A percentile compares a stretch with the other conserved stretches of the same genome.
phyloP scores from a whole-genome alignment of 1,140 invertebrate genomes.

The Thalassaphorura encarpata region DNA sequence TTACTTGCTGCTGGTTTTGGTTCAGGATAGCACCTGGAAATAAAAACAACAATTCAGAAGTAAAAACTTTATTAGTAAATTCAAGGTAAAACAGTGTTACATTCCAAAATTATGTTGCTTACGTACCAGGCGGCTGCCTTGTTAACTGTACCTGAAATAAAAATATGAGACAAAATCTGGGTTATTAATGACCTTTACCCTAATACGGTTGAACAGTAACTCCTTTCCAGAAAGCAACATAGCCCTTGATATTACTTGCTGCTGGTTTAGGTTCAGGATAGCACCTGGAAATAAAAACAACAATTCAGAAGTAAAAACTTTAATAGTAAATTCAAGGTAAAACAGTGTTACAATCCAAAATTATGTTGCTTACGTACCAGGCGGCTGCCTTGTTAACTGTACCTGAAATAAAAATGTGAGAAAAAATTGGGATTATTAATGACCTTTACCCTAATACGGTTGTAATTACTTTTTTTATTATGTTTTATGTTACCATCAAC shows the following conservation, averaged over 20 bases:
- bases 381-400: slow-evolving; percentile 4
- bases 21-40: slow-evolving; percentile 2
- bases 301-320: too few relatives aligned
- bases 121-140: slow-evolving; percentile 9
- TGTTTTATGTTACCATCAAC: slow-evolving; percentile 10
- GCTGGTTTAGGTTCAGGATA: slow-evolving; percentile 11
- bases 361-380: slow-evolving; percentile 2
- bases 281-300: slow-evolving; percentile 1
- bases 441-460: too few relatives aligned
- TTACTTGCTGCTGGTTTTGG: slow-evolving; percentile 16
- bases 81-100: too few relatives aligned
- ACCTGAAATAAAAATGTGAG: not conserved
- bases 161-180: too few relatives aligned
- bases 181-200: too few relatives aligned
- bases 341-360: too few relatives aligned
- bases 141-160: slow-evolving; percentile 2
- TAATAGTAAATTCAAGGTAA: too few relatives aligned
- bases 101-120: not conserved
- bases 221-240: slow-evolving; percentile 22
- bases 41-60: too few relatives aligned
- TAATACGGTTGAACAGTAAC: slow-evolving; percentile 2
- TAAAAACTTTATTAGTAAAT: too few relatives aligned
- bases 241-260: slow-evolving; percentile 16
- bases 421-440: too few relatives aligned
- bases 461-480: too few relatives aligned